Evolutionary conservation across 92 coral and sea anemone species (phyloP).

Genomic region (Palythoa grandis): DNA sequence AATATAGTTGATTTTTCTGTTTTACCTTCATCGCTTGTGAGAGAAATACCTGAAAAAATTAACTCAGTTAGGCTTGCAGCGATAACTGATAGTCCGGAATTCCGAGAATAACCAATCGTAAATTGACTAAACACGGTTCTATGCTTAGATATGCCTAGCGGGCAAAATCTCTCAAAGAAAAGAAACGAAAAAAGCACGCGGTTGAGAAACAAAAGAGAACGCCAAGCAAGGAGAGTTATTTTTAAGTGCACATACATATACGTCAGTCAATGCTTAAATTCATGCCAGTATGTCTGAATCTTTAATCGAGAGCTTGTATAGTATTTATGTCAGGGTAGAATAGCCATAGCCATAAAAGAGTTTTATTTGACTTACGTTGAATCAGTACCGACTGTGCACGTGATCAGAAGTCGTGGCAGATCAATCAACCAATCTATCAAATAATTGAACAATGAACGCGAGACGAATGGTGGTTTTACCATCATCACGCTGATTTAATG

Average conservation of each 20-base stretch:
- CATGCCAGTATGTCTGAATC: not conserved
- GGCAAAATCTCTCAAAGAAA: not conserved
- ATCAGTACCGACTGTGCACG: not conserved
- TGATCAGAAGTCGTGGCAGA: not conserved
- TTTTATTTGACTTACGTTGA: not conserved
- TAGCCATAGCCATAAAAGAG: not conserved
- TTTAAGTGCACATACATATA: constrained; percentile 1
- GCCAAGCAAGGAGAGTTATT: not conserved
- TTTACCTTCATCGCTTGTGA: too few relatives aligned
- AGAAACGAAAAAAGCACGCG: constrained; percentile 5
- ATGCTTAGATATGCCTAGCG: constrained; percentile 20
- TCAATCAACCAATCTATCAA: not conserved
- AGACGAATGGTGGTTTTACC: not conserved
- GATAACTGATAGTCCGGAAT: not conserved
- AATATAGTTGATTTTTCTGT: not conserved
- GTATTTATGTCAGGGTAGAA: not conserved
- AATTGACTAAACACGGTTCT: constrained; percentile 14
- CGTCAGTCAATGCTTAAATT: not conserved
- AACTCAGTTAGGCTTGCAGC: not conserved
- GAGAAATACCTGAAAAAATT: not conserved
- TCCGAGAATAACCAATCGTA: not conserved
- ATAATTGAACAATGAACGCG: not conserved
- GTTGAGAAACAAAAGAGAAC: not conserved
- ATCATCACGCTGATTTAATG: not conserved
- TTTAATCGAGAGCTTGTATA: not conserved